Conservation (phyloP, 2,888 invertebrate genomes). For the Scaptomyza caliginosa region DNA sequence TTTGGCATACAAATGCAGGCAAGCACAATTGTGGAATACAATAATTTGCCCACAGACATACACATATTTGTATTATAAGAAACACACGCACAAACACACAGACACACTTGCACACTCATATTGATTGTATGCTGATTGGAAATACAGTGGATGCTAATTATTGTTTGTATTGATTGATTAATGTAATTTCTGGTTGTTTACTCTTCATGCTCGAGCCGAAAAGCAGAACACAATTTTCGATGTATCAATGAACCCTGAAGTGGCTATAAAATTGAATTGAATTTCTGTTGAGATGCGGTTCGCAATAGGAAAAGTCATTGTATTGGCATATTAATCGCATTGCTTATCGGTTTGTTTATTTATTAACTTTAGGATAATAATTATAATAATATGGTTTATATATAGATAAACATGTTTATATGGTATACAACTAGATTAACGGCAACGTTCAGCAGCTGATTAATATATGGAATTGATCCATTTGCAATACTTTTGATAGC, state of each 20-base stretch:
- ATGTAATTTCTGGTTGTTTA: constrained; percentile 39
- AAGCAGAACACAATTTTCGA: constrained; percentile 8
- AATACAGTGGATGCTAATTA: constrained; percentile 35
- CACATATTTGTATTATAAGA: neutral
- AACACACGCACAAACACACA: neutral
- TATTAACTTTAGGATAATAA: constrained; percentile 34
- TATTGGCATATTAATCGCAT: constrained; percentile 36
- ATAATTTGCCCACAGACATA: neutral
- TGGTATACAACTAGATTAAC: constrained; percentile 29
- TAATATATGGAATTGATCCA: constrained; percentile 50
- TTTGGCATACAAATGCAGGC: neutral
- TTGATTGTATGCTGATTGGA: constrained; percentile 21
- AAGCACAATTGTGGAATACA: neutral
- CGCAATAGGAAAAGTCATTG: constrained; percentile 25
- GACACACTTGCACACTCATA: neutral
- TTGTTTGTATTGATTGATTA: constrained; percentile 31
- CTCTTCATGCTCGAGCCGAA: constrained; percentile 6
- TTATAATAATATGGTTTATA: constrained; percentile 27
- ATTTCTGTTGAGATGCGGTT: neutral
- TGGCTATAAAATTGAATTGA: constrained; percentile 25
- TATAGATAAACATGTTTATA: too few species aligned
- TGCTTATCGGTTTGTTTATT: constrained; percentile 49
- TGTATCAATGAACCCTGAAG: constrained; percentile 39
- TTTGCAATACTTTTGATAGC: constrained; percentile 52
- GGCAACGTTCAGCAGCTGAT: constrained; percentile 54